phyloP scores from a whole-genome alignment of 2,113 vertebrate species.

The Blennius ocellaris region DNA sequence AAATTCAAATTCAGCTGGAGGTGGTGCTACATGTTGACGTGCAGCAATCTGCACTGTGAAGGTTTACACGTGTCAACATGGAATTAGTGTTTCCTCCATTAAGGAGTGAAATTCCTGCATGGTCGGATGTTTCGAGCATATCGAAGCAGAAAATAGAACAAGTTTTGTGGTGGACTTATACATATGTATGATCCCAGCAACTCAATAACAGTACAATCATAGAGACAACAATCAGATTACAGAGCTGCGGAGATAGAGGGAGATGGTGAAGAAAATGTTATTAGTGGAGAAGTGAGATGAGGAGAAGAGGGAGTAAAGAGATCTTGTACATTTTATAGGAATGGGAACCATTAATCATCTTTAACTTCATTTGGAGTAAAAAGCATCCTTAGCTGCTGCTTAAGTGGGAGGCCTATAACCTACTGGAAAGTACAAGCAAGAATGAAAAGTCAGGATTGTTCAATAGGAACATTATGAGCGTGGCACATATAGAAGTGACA shows the following conservation, averaged over 20 bases:
- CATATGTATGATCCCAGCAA: conserved; percentile 84
- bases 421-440: conserved; percentile 45
- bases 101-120: conserved; percentile 40
- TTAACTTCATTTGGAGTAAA: conserved; percentile 82
- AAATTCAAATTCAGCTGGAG: neutral
- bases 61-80: conserved; percentile 39
- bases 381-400: conserved; percentile 60
- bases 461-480: conserved; percentile 41
- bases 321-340: conserved; percentile 74
- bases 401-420: conserved; percentile 44
- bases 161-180: conserved; percentile 75
- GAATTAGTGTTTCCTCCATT: conserved; percentile 46
- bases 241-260: conserved; percentile 70
- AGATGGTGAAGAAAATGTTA: conserved; percentile 81
- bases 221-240: conserved; percentile 82
- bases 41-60: neutral
- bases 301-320: conserved; percentile 64
- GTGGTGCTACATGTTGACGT: neutral
- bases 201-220: conserved; percentile 81
- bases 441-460: conserved; percentile 65
- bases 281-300: conserved; percentile 79
- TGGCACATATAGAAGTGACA: conserved; percentile 31
- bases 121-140: conserved; percentile 33
- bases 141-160: conserved; percentile 64
- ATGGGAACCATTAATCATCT: conserved; percentile 79